Base-by-base conservation (phyloP, 2,797 vertebrate genomes). In the Bovichtus variegatus region DNA sequence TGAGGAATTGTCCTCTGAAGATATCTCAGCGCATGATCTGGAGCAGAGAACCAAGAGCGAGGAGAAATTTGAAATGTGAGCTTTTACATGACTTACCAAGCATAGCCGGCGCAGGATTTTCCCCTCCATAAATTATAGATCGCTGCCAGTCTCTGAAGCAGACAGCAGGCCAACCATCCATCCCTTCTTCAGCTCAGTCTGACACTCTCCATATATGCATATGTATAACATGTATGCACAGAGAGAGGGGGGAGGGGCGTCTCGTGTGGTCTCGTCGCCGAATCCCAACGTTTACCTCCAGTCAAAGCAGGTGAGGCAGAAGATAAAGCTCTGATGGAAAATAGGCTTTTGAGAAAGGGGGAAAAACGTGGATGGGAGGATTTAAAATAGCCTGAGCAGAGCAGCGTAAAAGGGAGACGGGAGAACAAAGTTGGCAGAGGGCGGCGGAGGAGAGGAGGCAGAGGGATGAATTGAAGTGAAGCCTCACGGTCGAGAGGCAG, bases 81-180 rank as follows among this genome's bases (percentile, higher is more conserved):
- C 51, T 80, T 83, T 72, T 57, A 74, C 49, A 72, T 7, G 73
- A 83, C 73, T 81, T 71, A 74, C 63, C 69, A 40, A 82, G 73
- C 34, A 65, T 59, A 72, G 75, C 71, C n/a, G 34, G 34, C 21
- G 5, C 16, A 25, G 51, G 47, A 53, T 25, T 74, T 38, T 67
- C n/a, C 23, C 67, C 58, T 61, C 68, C 61, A 86, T 90, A 80
- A 88, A 87, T 88, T 66, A 90, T 84, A 77, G 80, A 88, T 86
- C 47, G 81, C 47, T 67, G 53, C 67, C 54, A 0, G 23, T 72
- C 59, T 76, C 58, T 51, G 66, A 50, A 38, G 75, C 72, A 68
- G 71, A 73, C 55, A 80, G 46, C 50, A 2, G 27, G 68, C 62
- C 66, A 87, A 77, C 53, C 81, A 72, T 69, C 81, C 79, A 73